Evolutionary conservation across 2,797 vertebrate species (phyloP).

Genomic region (Galagoides demidoff): DNA sequence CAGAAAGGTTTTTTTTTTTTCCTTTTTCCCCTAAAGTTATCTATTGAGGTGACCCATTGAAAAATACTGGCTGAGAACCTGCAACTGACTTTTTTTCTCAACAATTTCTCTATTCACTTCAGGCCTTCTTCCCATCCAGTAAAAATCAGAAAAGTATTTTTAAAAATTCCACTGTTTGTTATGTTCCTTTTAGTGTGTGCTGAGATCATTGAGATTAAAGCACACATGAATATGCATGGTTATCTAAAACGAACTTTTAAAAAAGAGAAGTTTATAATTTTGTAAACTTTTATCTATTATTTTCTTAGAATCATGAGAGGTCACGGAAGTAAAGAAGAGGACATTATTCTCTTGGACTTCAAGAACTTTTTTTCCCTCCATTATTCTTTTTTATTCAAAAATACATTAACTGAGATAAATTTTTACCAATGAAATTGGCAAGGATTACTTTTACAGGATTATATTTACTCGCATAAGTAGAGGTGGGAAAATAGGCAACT

Average conservation of each 20-base stretch:
- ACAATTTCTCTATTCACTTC: neutral
- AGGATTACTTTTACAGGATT: conserved; percentile 40
- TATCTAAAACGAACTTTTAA: conserved; percentile 12
- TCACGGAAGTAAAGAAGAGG: neutral
- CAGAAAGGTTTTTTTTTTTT: neutral
- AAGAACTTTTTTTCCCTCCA: conserved; percentile 32
- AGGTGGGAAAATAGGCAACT: neutral
- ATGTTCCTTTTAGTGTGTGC: neutral
- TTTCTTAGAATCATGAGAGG: conserved; percentile 23
- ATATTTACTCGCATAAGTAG: neutral
- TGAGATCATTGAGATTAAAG: neutral
- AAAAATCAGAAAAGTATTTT: neutral
- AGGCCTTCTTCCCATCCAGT: neutral
- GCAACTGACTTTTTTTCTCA: neutral
- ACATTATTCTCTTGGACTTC: neutral
- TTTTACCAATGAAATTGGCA: neutral
- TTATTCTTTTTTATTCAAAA: conserved; percentile 45
- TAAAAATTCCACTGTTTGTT: neutral
- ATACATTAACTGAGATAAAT: conserved; percentile 5
- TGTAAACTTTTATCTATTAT: neutral
- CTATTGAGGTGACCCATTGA: neutral
- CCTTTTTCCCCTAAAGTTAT: neutral
- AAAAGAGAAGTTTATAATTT: conserved; percentile 8
- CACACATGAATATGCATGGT: neutral
- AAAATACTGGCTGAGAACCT: neutral